A percentile compares a stretch with the other conserved stretches of the same genome.
phyloP scores from a whole-genome alignment of 2,888 invertebrate species.

The Camptogramma bilineatum region DNA sequence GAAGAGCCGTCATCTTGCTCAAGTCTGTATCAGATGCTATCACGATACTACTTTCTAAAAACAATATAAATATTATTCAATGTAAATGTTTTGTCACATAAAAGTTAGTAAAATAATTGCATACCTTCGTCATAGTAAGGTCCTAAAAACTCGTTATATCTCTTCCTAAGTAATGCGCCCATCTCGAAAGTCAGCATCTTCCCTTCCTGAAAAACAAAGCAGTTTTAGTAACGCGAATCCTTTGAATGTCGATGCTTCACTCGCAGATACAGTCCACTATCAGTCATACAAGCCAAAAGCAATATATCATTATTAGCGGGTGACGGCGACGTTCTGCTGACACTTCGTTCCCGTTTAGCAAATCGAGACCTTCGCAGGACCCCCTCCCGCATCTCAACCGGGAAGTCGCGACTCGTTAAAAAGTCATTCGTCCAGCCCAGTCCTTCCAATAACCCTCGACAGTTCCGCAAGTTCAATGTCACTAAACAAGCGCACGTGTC shows the following conservation, averaged over 20 bases:
- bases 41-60: slow-evolving; percentile 71
- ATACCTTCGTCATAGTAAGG: slow-evolving; percentile 73
- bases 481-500: slow-evolving; percentile 37
- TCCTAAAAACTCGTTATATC: slow-evolving; percentile 82
- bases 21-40: slow-evolving; percentile 89
- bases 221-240: background rate
- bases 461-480: slow-evolving; percentile 58
- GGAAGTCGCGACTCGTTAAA: slow-evolving; percentile 72
- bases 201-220: slow-evolving; percentile 75
- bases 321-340: slow-evolving; percentile 65
- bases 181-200: slow-evolving; percentile 84
- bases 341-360: slow-evolving; percentile 72
- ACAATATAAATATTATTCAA: background rate
- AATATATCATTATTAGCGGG: slow-evolving; percentile 80
- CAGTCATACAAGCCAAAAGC: slow-evolving; percentile 55
- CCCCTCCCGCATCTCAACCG: slow-evolving; percentile 63
- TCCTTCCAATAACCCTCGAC: slow-evolving; percentile 55
- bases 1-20: slow-evolving; percentile 90
- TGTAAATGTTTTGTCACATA: background rate
- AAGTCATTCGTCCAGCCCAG: slow-evolving; percentile 63
- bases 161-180: slow-evolving; percentile 82
- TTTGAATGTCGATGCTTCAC: background rate
- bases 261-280: slow-evolving; percentile 18
- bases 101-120: background rate
- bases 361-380: slow-evolving; percentile 69